Percentiles rank a stretch among this genome's conserved stretches.
Evolutionary conservation across 2,113 vertebrate species (phyloP).

Genomic region (Pleuronectes platessa): DNA sequence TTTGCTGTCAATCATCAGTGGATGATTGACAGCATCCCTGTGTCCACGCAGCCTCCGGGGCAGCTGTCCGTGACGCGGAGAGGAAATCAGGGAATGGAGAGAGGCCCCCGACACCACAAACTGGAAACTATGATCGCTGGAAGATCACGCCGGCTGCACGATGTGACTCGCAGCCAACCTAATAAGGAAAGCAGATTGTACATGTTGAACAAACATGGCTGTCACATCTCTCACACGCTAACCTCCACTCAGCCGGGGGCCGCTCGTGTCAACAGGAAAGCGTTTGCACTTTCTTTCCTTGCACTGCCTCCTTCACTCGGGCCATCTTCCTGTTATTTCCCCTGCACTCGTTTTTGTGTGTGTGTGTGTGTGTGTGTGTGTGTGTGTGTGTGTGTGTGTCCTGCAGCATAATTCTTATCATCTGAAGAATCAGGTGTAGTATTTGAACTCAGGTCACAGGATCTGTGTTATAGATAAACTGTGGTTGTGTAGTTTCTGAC

Average conservation of each 20-base stretch:
- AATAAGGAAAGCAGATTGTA: conserved; percentile 33
- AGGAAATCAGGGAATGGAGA: conserved; percentile 23
- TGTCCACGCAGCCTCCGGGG: conserved; percentile 8
- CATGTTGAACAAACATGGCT: conserved; percentile 40
- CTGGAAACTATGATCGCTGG: conserved; percentile 44
- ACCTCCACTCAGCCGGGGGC: not conserved
- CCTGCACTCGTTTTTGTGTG: conserved; percentile 1
- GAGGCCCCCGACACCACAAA: not conserved
- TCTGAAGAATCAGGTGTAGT: not conserved
- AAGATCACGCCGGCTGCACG: not conserved
- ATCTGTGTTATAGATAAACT: too few species aligned
- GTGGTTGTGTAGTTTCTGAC: too few species aligned
- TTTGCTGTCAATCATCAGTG: not conserved
- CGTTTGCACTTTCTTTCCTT: conserved; percentile 8
- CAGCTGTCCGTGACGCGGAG: conserved; percentile 25
- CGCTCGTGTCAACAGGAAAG: conserved; percentile 45
- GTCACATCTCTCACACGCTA: conserved; percentile 25
- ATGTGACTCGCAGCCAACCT: conserved; percentile 8
- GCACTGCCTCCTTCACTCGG: not conserved
- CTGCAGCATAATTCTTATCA: not conserved
- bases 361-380: too few species aligned
- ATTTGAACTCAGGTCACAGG: too few species aligned
- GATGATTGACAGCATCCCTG: conserved; percentile 18
- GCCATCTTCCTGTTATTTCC: conserved; percentile 41
- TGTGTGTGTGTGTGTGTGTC: too few species aligned